phyloP scores from a whole-genome alignment of 2,888 invertebrate species.

The Melinaea marsaeus region DNA sequence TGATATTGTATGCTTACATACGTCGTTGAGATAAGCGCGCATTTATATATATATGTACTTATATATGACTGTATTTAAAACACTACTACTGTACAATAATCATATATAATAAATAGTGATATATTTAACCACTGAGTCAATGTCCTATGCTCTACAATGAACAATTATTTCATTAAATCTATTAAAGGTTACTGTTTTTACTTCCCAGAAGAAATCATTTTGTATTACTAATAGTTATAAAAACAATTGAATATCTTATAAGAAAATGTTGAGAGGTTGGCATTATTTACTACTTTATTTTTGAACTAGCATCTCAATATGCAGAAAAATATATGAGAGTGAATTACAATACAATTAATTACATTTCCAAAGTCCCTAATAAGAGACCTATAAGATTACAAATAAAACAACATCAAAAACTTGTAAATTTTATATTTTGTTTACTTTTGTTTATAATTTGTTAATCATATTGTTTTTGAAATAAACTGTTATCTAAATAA shows the following conservation, averaged over 20 bases:
- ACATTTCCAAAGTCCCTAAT: no score
- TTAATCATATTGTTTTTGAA: no score
- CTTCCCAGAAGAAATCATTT: slow-evolving; percentile 3
- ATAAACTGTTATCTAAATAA: background rate
- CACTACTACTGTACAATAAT: slow-evolving; percentile 14
- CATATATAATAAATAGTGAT: slow-evolving; percentile 14
- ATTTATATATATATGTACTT: slow-evolving; percentile 19
- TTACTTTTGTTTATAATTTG: no score
- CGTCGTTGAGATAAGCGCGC: slow-evolving; percentile 25
- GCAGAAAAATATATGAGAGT: slow-evolving; percentile 1
- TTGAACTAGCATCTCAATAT: background rate
- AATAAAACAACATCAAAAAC: no score
- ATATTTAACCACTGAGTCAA: slow-evolving; percentile 28
- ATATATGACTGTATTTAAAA: slow-evolving; percentile 16
- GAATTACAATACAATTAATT: background rate
- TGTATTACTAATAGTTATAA: background rate
- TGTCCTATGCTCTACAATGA: slow-evolving; percentile 29
- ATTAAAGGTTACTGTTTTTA: slow-evolving; percentile 12
- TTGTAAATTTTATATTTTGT: no score
- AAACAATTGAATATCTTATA: slow-evolving; percentile 9
- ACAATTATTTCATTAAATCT: slow-evolving; percentile 10
- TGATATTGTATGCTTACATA: slow-evolving; percentile 24
- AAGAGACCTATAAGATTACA: no score
- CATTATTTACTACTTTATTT: slow-evolving; percentile 11
- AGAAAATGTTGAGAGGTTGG: background rate